Evolutionary conservation across 1,140 invertebrate genomes (phyloP).

Genomic region (Ceratina calcarata): DNA sequence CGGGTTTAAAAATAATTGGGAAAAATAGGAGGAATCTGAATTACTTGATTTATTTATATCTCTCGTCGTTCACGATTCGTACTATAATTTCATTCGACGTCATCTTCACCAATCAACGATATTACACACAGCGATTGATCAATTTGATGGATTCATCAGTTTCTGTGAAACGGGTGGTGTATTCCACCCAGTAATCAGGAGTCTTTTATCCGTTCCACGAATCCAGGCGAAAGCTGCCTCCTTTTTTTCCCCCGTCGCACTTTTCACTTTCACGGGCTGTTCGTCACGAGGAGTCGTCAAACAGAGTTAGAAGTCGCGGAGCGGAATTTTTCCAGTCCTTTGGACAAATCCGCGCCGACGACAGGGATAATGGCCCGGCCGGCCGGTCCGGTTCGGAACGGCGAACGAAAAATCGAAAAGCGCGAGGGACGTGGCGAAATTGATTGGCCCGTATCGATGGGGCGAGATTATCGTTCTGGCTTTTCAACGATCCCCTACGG

Average conservation of each 20-base stretch:
- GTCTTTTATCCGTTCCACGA: neutral
- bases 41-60: no score
- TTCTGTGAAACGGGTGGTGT: no score
- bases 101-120: neutral
- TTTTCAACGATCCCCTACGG: conserved; percentile 25
- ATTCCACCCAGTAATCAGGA: neutral
- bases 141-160: neutral
- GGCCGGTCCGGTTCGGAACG: conserved; percentile 7
- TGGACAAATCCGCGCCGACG: conserved; percentile 45
- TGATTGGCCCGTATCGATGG: conserved; percentile 51
- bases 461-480: conserved; percentile 47
- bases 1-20: no score
- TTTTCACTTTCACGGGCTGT: neutral
- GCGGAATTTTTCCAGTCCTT: conserved; percentile 48
- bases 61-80: no score
- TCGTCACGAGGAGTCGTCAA: neutral
- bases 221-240: neutral
- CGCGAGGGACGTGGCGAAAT: conserved; percentile 41
- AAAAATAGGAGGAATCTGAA: no score
- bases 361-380: conserved; percentile 34
- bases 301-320: conserved; percentile 3
- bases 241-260: neutral
- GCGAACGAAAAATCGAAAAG: conserved; percentile 52
- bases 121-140: neutral
- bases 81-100: neutral